Base-by-base conservation (phyloP, 1,140 invertebrate genomes). In the Venturia canescens region DNA sequence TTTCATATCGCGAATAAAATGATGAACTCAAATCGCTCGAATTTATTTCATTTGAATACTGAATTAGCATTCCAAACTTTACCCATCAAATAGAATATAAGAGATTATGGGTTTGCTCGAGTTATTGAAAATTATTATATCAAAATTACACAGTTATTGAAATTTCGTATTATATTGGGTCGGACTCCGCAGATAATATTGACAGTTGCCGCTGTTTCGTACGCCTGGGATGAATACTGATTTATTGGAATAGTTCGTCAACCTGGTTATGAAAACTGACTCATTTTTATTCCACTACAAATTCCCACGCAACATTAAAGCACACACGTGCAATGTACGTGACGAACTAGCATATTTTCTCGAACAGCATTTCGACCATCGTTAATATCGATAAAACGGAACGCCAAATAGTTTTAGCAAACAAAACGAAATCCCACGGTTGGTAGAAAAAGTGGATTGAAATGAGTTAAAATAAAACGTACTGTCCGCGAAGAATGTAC, bases 171-270 rank as follows among this genome's bases (percentile, higher is more conserved):
- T 63, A 63, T 18, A 26, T 26, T 63, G n/a, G 60, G 0, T 27
- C 5, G 34, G 27, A 27, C 16, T 79, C 63, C 27, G 71, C 80
- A 84, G 75, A 53, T 63, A 63, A 63, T 83, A 84, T 85, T 84
- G 81, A 83, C 81, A 82, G 71, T 76, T 71, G 57, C 74, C 50
- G 63, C 69, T 21, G 60, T n/a, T 50, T 27, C 57, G 74, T 76
- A 74, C n/a, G n/a, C 70, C 31, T 66, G 21, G 53, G 67, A 83
- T 83, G 81, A 82, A 85, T 82, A 85, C 82, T 82, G 72, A 82
- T 80, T 53, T 78, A 83, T 83, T 81, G 79, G 83, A 84, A 83
- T 83, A 71, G 38, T 44, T 79, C 38, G 66, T 1, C 67, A 34
- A 31, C 31, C 53, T 34, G 50, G 23, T 81, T 81, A 78, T 81